Conservation (phyloP, 2,113 vertebrate genomes). For the Baryphthengus martii region DNA sequence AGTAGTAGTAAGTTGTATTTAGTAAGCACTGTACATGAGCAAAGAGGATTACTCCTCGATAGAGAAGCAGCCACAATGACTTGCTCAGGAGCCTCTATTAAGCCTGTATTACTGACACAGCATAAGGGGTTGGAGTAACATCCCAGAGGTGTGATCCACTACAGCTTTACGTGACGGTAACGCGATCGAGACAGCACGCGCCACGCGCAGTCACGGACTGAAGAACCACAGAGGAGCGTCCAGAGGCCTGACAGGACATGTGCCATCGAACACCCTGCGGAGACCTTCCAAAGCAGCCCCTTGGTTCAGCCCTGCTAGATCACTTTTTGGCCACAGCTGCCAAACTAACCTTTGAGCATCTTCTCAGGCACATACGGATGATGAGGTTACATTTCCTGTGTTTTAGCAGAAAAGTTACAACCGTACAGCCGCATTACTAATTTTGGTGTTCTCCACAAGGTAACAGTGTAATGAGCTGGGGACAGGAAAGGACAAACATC, state of each 20-base stretch:
- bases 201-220: neutral
- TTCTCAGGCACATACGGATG: neutral
- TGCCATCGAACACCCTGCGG: neutral
- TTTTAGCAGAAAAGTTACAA: neutral
- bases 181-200: neutral
- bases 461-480: accelerated
- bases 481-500: neutral
- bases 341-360: neutral
- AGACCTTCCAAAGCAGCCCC: neutral
- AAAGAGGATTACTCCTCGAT: slow-evolving; percentile 42
- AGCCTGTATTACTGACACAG: neutral
- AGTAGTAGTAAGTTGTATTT: neutral
- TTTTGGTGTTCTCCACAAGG: neutral
- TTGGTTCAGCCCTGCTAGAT: neutral
- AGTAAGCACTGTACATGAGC: neutral
- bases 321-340: neutral
- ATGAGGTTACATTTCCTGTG: neutral
- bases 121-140: neutral
- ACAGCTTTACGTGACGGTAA: neutral
- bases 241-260: accelerated
- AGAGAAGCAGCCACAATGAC: slow-evolving; percentile 1
- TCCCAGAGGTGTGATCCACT: neutral
- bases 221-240: accelerated
- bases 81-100: neutral
- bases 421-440: neutral